phyloP scores from a whole-genome alignment of 2,888 invertebrate species.

The Uropetala carovei region DNA sequence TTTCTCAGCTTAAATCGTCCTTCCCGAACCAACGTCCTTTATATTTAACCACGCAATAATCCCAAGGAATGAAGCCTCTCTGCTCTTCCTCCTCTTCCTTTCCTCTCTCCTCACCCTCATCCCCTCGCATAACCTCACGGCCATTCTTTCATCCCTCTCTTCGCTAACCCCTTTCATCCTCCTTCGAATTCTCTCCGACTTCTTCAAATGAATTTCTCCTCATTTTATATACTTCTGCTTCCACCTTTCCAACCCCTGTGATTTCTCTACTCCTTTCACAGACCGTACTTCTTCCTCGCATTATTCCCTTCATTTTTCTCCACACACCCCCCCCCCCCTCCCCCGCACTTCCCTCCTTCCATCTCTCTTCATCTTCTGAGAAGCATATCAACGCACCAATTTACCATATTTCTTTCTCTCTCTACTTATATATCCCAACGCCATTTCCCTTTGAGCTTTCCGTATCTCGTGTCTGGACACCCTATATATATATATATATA shows the following conservation, averaged over 20 bases:
- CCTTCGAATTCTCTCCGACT: background rate
- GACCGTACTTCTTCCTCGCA: background rate
- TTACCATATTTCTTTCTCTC: too few species aligned
- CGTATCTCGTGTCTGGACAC: too few species aligned
- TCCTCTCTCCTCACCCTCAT: background rate
- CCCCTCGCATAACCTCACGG: background rate
- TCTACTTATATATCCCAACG: too few species aligned
- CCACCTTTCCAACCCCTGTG: background rate
- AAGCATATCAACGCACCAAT: too few species aligned
- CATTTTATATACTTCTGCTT: background rate
- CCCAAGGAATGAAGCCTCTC: conserved; percentile 50
- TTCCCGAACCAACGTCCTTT: background rate
- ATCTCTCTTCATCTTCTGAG: too few species aligned
- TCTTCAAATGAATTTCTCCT: background rate
- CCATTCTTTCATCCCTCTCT: background rate
- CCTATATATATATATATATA: too few species aligned
- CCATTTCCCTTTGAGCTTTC: too few species aligned
- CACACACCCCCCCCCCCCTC: too few species aligned
- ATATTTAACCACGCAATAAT: conserved; percentile 55
- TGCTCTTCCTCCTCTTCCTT: background rate
- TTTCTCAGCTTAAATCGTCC: conserved; percentile 14
- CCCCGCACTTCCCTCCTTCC: too few species aligned
- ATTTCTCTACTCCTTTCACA: background rate
- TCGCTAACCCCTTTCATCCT: background rate
- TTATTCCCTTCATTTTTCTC: too few species aligned